Evolutionary conservation across 2,888 invertebrate genomes (phyloP).

Genomic region (Dryococelus australis): DNA sequence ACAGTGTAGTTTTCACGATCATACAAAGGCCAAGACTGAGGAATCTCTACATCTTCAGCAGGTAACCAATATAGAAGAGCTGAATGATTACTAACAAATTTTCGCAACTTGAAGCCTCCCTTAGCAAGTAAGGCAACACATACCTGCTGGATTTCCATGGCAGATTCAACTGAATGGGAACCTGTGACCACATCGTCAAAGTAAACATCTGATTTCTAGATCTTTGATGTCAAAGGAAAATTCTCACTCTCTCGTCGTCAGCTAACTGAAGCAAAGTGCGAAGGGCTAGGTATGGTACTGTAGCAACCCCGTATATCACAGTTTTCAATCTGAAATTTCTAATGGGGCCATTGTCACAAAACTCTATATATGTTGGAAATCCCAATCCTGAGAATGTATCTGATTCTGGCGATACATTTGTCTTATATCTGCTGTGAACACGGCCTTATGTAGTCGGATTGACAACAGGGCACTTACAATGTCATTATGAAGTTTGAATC

Average conservation of each 20-base stretch:
- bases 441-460: too few relatives aligned
- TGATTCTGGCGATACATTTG: too few relatives aligned
- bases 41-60: not conserved
- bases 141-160: not conserved
- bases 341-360: too few relatives aligned
- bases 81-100: not conserved
- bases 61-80: not conserved
- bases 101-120: not conserved
- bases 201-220: not conserved
- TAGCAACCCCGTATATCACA: not conserved
- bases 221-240: too few relatives aligned
- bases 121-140: not conserved
- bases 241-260: too few relatives aligned
- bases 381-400: too few relatives aligned
- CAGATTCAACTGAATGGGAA: not conserved
- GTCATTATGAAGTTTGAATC: too few relatives aligned
- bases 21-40: not conserved
- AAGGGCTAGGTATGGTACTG: too few relatives aligned
- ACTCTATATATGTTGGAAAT: too few relatives aligned
- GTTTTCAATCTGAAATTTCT: not conserved
- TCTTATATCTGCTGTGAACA: too few relatives aligned
- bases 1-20: not conserved
- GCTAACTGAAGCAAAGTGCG: too few relatives aligned
- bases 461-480: too few relatives aligned
- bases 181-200: not conserved